Evolutionary conservation across 2,888 invertebrate genomes (phyloP).

Genomic region (Heliconius hortense): DNA sequence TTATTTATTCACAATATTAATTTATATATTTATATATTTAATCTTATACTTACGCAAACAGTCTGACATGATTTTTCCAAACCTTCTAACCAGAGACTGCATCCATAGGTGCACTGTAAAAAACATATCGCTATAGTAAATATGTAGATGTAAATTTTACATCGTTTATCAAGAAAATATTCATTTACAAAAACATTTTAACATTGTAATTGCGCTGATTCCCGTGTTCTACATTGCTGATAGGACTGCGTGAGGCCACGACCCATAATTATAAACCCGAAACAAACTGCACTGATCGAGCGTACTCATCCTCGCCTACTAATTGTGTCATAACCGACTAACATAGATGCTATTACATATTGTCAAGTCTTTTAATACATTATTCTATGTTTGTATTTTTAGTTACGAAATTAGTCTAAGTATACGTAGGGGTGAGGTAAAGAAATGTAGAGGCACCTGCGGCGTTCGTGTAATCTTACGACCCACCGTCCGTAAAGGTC

Average conservation of each 20-base stretch:
- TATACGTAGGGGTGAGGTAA: slow-evolving; percentile 16
- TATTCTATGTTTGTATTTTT: neutral
- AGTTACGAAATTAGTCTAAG: neutral
- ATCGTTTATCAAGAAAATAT: neutral
- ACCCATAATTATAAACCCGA: slow-evolving; percentile 74
- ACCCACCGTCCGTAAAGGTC: slow-evolving; percentile 63
- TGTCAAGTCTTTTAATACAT: neutral
- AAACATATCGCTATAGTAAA: slow-evolving; percentile 41
- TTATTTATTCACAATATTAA: neutral
- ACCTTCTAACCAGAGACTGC: slow-evolving; percentile 89
- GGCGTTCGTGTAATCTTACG: slow-evolving; percentile 54
- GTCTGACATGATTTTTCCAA: slow-evolving; percentile 88
- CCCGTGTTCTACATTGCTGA: slow-evolving; percentile 52
- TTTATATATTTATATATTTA: neutral
- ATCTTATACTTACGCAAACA: slow-evolving; percentile 89
- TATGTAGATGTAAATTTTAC: neutral
- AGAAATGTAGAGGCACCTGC: slow-evolving; percentile 55
- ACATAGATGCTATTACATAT: neutral
- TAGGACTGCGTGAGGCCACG: slow-evolving; percentile 66
- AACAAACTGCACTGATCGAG: slow-evolving; percentile 71
- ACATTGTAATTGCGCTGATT: slow-evolving; percentile 25
- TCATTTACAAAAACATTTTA: neutral
- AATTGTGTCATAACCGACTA: slow-evolving; percentile 53
- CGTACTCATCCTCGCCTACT: slow-evolving; percentile 54
- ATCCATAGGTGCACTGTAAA: slow-evolving; percentile 91